Base-by-base conservation (phyloP, 2,797 vertebrate genomes). In the Liparis tanakae region DNA sequence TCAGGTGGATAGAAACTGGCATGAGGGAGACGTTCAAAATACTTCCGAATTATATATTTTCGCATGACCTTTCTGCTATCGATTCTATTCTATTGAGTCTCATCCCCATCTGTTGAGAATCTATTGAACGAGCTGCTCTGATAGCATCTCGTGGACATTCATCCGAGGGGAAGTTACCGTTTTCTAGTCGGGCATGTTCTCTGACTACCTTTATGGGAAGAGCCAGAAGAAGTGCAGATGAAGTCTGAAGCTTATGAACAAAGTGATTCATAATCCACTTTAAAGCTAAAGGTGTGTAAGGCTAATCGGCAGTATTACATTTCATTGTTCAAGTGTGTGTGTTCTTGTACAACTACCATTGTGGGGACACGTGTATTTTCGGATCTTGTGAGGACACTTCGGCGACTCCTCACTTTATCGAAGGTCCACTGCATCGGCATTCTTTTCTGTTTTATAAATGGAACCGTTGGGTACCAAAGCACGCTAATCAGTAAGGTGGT, bases 261-360 rank as follows among this genome's bases (percentile, higher is more conserved):
- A 20, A 18, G 34, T 41, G 30, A 63, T 61, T 67, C 7, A 15
- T 63, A 39, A 74, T 78, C 80, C 1, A 48, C 65, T 78, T 60
- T 44, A 41, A 76, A 68, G 61, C 43, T 22, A 44, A 51, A 34
- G 36, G 51, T 17, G 55, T 12, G 43, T 58, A 46, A 44, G 55
- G 25, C 30, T 76, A 51, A 30, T 60, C 51, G 25, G 46, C 30
- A 59, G 0, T 58, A 36, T 25, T 22, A 41, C 15, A 53, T 6
- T 22, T 70, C 6, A 36, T 50, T 68, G 37, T 41, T 8, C 2
- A 12, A 1, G 3, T 44, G 25, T 69, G 13, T 58, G 9, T 51
- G n/a, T 22, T 7, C 25, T 36, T 1, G 2, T 10, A 6, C 37
- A 36, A 3, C 30, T 14, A 12, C 34, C 17, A 20, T 60, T 41